These are phyloP conservation scores for Thaumetopoea pityocampa DNA, from an alignment of 1,140 invertebrate species.

Conservation along the genomic window DNA sequence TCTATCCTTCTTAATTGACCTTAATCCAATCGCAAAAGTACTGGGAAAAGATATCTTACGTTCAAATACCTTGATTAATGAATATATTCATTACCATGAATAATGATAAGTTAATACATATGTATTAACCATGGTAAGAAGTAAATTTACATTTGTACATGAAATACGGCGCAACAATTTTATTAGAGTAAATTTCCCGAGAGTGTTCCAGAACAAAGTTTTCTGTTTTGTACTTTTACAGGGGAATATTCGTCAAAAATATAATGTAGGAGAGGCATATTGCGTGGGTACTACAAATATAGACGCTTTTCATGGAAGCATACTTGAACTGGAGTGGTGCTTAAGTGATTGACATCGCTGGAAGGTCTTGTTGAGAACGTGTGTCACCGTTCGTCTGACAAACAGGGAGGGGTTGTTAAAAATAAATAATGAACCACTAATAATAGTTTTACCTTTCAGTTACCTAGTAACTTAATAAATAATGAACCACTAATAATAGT, in stretches of 20 bases:
- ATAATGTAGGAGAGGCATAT: constrained; percentile 34
- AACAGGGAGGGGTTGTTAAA: constrained; percentile 11
- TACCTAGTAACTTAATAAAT: too few relatives aligned
- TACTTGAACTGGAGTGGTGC: constrained; percentile 27
- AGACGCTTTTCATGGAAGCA: constrained; percentile 33
- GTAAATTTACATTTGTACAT: neutral
- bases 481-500: too few relatives aligned
- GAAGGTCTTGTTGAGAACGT: constrained; percentile 22
- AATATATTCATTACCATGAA: constrained; percentile 6
- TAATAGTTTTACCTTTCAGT: neutral
- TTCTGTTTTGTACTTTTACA: too few relatives aligned
- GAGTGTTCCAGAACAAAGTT: constrained; percentile 13
- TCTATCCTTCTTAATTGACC: constrained; percentile 34
- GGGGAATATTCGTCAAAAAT: too few relatives aligned
- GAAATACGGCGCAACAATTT: constrained; percentile 3
- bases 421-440: constrained; percentile 16
- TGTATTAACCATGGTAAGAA: neutral
- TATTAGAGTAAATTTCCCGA: constrained; percentile 10
- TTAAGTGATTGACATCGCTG: constrained; percentile 27
- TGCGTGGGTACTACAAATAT: too few relatives aligned
- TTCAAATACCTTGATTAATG: neutral
- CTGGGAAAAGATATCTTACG: constrained; percentile 7
- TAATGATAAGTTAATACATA: neutral
- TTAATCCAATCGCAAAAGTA: constrained; percentile 27
- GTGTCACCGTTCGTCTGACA: constrained; percentile 15